phyloP scores from a whole-genome alignment of 2,797 vertebrate species.

The Acanthopagrus latus region DNA sequence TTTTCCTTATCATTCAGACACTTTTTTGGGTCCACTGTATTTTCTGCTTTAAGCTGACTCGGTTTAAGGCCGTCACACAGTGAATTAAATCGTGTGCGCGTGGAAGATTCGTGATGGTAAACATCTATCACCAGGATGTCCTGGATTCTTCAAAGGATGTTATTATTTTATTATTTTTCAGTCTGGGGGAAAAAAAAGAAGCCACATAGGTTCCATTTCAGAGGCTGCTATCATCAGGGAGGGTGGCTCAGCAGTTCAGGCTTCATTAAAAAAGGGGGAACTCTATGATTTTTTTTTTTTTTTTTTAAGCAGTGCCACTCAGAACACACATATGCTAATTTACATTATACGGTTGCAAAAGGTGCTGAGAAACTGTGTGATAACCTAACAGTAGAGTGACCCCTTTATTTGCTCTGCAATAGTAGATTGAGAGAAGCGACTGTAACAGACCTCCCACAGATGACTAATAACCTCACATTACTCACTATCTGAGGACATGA shows the following conservation, averaged over 20 bases:
- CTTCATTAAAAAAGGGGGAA: conserved; percentile 59
- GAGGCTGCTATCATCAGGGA: conserved; percentile 52
- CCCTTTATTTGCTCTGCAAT: conserved; percentile 36
- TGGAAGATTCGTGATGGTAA: conserved; percentile 48
- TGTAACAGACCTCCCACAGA: conserved; percentile 28
- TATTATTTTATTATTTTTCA: conserved; percentile 70
- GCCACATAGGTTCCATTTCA: conserved; percentile 60
- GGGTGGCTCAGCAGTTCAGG: conserved; percentile 59
- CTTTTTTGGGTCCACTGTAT: background rate
- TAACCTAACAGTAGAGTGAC: conserved; percentile 16
- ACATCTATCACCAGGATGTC: conserved; percentile 62
- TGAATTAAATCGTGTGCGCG: conserved; percentile 5
- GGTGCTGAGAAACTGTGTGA: background rate
- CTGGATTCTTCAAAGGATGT: conserved; percentile 74
- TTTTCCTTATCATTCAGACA: background rate
- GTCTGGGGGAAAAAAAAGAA: conserved; percentile 46
- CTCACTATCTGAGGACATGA: conserved; percentile 23
- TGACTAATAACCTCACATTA: conserved; percentile 49
- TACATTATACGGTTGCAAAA: conserved; percentile 15
- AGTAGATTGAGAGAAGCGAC: conserved; percentile 7
- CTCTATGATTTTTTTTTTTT: conserved; percentile 46
- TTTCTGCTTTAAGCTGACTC: conserved; percentile 13
- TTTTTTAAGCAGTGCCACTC: conserved; percentile 30
- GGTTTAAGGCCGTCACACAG: conserved; percentile 20
- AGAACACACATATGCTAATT: conserved; percentile 37